Evolutionary conservation across 37 sponge, comb jelly and placozoan species (phyloP).

Genomic region (Tethya wilhelma): DNA sequence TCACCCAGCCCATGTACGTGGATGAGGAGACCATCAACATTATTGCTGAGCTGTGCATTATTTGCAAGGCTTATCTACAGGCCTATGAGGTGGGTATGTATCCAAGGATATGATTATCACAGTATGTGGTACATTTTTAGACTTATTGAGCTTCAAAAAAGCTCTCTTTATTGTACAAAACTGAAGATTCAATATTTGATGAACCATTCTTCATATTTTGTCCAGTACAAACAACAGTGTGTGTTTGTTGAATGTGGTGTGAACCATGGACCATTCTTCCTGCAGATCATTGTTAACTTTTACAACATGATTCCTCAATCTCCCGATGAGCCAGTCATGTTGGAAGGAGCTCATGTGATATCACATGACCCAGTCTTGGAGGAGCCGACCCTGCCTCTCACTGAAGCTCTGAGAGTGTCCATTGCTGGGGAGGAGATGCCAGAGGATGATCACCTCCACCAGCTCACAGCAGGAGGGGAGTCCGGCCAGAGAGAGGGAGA

Average conservation of each 20-base stretch:
- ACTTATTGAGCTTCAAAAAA: too few species aligned
- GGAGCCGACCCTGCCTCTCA: conserved; percentile 22
- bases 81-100: conserved; percentile 67
- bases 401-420: conserved; percentile 48
- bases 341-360: not conserved
- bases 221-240: too few species aligned
- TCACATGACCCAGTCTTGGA: not conserved
- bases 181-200: too few species aligned
- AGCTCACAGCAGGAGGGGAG: too few species aligned
- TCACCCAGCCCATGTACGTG: conserved; percentile 13
- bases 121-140: too few species aligned
- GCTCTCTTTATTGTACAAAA: too few species aligned
- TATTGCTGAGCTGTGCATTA: conserved; percentile 78
- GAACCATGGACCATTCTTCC: too few species aligned
- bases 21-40: conserved; percentile 77
- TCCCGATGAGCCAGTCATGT: not conserved
- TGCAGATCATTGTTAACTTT: conserved; percentile 32
- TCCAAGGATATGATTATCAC: too few species aligned
- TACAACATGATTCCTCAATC: conserved; percentile 45
- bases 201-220: too few species aligned
- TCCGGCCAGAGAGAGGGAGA: too few species aligned
- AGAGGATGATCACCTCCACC: too few species aligned
- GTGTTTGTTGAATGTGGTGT: too few species aligned
- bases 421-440: conserved; percentile 47
- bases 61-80: conserved; percentile 51